A percentile compares a stretch with the other conserved stretches of the same genome.
These are phyloP conservation scores for Cherax destructor DNA, from an alignment of 1,140 invertebrate genomes.

Conservation along the genomic window DNA sequence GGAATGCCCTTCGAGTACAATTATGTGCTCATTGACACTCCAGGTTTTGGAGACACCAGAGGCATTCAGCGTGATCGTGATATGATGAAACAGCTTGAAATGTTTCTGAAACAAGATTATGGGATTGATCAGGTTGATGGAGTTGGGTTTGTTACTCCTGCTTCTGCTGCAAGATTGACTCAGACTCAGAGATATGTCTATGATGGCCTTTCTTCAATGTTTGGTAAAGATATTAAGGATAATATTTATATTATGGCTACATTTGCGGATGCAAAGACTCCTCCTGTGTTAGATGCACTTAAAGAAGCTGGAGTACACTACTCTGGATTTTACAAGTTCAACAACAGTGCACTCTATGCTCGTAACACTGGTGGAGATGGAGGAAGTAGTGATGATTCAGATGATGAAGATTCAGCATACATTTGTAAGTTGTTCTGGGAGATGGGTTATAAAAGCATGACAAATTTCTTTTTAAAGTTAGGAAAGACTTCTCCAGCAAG, in stretches of 20 bases:
- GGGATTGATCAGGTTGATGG: slow-evolving; percentile 21
- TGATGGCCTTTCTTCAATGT: slow-evolving; percentile 53
- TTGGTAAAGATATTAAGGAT: slow-evolving; percentile 54
- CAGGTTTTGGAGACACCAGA: slow-evolving; percentile 53
- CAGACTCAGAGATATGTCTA: slow-evolving; percentile 40
- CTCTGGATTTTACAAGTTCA: slow-evolving; percentile 15
- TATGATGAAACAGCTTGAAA: slow-evolving; percentile 42
- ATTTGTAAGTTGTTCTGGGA: slow-evolving; percentile 32
- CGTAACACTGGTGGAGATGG: slow-evolving; percentile 1
- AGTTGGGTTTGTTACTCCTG: slow-evolving; percentile 43
- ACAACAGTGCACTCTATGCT: slow-evolving; percentile 16
- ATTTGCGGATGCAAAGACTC: slow-evolving; percentile 48
- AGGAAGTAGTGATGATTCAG: background rate
- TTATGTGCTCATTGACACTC: slow-evolving; percentile 49
- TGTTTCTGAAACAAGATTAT: slow-evolving; percentile 19
- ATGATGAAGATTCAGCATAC: slow-evolving; percentile 6
- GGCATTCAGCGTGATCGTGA: slow-evolving; percentile 49
- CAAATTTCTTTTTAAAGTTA: slow-evolving; percentile 7
- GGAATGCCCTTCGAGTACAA: slow-evolving; percentile 35
- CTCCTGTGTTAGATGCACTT: slow-evolving; percentile 15
- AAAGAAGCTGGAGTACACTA: background rate
- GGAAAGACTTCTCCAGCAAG: slow-evolving; percentile 42
- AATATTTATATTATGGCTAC: slow-evolving; percentile 44
- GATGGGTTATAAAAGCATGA: slow-evolving; percentile 16
- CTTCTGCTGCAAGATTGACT: slow-evolving; percentile 34